Conservation (phyloP, 2,797 vertebrate species). For the Chloroceryle amazona region DNA sequence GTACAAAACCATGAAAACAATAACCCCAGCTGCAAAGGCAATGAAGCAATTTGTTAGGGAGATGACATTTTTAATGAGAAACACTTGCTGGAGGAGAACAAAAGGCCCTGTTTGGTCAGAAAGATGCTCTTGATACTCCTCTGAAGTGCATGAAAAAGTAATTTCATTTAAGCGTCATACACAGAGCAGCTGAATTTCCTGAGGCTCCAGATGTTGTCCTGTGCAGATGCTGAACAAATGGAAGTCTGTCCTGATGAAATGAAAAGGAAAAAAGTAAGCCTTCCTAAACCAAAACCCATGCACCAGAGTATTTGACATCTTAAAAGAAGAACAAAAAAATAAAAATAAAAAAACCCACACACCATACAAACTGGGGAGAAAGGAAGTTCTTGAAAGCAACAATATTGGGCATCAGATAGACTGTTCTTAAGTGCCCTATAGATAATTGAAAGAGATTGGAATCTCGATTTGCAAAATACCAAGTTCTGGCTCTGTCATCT, state of each 20-base stretch:
- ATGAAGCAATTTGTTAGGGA: slow-evolving; percentile 89
- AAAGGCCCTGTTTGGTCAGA: slow-evolving; percentile 82
- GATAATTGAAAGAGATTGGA: background rate
- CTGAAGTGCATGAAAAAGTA: slow-evolving; percentile 84
- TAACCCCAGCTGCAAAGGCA: slow-evolving; percentile 86
- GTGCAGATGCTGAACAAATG: slow-evolving; percentile 90
- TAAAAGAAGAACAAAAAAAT: background rate
- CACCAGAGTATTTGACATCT: slow-evolving; percentile 50
- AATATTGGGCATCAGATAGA: background rate
- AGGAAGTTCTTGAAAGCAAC: slow-evolving; percentile 18
- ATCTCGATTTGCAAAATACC: slow-evolving; percentile 51
- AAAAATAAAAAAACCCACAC: background rate
- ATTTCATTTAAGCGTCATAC: slow-evolving; percentile 84
- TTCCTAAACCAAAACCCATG: slow-evolving; percentile 39
- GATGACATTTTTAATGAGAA: slow-evolving; percentile 93
- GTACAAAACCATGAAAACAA: slow-evolving; percentile 78
- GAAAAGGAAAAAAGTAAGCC: slow-evolving; percentile 37
- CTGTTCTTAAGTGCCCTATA: slow-evolving; percentile 7
- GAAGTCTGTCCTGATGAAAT: slow-evolving; percentile 80
- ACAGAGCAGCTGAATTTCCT: slow-evolving; percentile 87
- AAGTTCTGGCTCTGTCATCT: background rate
- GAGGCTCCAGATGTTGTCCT: slow-evolving; percentile 90
- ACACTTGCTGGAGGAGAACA: slow-evolving; percentile 88
- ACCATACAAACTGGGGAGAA: background rate
- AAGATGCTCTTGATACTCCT: slow-evolving; percentile 81